Evolutionary conservation across 2,113 vertebrate species (phyloP), one percentile per base, ranked within the genome.

Genomic region (Crotalus helleri): DNA sequence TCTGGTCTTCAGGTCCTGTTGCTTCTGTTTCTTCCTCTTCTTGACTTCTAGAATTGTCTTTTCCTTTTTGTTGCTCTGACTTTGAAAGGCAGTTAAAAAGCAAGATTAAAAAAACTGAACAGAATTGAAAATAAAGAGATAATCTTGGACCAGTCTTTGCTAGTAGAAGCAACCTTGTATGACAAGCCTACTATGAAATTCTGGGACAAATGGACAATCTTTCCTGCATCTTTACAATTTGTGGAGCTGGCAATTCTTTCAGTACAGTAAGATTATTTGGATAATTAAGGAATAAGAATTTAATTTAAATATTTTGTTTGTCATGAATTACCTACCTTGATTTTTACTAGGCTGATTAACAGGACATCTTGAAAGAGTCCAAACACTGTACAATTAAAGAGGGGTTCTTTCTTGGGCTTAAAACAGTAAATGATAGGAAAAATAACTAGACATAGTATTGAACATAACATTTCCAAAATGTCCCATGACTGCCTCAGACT

Each of bases 401-500:
- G 9, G 1, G 2, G 55, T 5, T 46, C 81, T 44, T 49, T n/a
- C 15, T 23, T n/a, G n/a, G 46, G 57, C 17, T 7, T 13, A 86
- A 23, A 44, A n/a, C 5, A 74, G 13, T 17, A n/a, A 81, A 81
- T 39, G 33, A 81, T 39, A 39, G 15, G 69, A 81, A 81, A 81
- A 81, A 39, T 19, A 39, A 74, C 64, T 33, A 74, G 64, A 15
- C 3, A 44, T n/a, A 13, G 4, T 23, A 11, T 7, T 85, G 12
- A 54, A 44, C 53, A 57, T 9, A 24, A 19, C 19, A 19, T 11
- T 58, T 92, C 49, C 55, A 29, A 21, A 91, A 10, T 59, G 15
- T 51, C 51, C n/a, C 91, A 51, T 91, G 91, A 92, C 7, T 54
- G 46, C 29, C 87, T 92, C 91, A 74, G 33, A 55, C 87, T 87